A percentile compares a stretch with the other conserved stretches of the same genome.
Conservation (phyloP, 2,113 vertebrate species). For the Phylloscopus trochiloides region DNA sequence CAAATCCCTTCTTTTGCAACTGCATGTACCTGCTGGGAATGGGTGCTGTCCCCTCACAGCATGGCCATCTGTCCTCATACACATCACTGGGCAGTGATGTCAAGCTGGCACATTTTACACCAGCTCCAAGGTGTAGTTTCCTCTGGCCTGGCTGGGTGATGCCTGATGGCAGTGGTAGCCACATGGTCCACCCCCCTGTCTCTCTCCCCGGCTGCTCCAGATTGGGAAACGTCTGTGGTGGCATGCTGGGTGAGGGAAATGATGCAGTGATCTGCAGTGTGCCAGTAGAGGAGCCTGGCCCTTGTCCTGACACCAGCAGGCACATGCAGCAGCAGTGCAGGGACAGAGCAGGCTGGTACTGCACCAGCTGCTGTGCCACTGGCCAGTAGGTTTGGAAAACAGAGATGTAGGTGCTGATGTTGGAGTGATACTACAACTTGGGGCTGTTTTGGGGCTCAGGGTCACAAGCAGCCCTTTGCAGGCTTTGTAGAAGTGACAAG, state of each 20-base stretch:
- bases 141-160: not conserved
- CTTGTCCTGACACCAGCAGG: not conserved
- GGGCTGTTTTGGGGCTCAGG: fast-evolving
- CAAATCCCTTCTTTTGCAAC: not conserved
- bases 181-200: too few species aligned
- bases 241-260: not conserved
- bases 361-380: not conserved
- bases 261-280: not conserved
- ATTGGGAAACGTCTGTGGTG: not conserved
- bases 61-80: not conserved
- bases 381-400: not conserved
- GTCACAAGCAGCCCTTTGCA: not conserved
- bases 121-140: fast-evolving
- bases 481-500: not conserved
- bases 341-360: not conserved
- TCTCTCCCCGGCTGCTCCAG: not conserved
- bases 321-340: not conserved
- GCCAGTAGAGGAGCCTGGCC: not conserved
- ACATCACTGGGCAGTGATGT: fast-evolving
- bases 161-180: not conserved
- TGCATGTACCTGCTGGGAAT: not conserved
- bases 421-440: not conserved
- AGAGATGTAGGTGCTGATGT: not conserved
- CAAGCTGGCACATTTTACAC: fast-evolving
- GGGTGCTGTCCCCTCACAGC: not conserved